These are phyloP conservation scores for Protobothrops flavoviridis DNA, from an alignment of 2,113 vertebrate genomes.

Conservation along the genomic window DNA sequence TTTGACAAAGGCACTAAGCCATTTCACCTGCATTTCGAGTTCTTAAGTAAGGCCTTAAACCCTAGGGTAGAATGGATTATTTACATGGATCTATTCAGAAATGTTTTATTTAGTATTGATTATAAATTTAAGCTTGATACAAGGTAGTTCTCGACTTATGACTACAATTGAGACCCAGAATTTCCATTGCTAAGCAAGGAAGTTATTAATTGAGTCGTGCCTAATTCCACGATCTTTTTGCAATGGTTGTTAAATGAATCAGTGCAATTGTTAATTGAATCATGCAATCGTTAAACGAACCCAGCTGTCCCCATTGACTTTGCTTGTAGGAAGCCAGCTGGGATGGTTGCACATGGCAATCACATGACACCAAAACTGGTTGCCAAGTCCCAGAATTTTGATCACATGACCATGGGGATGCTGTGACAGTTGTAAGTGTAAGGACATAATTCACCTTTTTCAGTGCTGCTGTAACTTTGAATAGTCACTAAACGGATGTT, in stretches of 20 bases:
- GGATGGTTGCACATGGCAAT: neutral
- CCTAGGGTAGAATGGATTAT: fast-evolving
- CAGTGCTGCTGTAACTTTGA: neutral
- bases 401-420: neutral
- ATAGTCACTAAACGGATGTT: neutral
- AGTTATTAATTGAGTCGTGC: neutral
- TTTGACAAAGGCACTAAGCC: neutral
- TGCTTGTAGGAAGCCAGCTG: neutral
- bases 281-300: neutral
- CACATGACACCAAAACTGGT: neutral
- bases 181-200: neutral
- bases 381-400: neutral
- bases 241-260: neutral
- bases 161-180: neutral
- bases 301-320: neutral
- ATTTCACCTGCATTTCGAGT: conserved; percentile 3
- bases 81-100: neutral
- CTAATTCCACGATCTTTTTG: neutral
- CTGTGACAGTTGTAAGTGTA: neutral
- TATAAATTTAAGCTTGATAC: neutral
- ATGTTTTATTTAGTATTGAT: neutral
- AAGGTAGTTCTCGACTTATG: neutral
- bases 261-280: neutral
- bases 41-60: conserved; percentile 5
- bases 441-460: neutral